These are phyloP conservation scores for Amblyjoppa fuscipennis DNA, from an alignment of 2,888 invertebrate species.

Conservation along the genomic window DNA sequence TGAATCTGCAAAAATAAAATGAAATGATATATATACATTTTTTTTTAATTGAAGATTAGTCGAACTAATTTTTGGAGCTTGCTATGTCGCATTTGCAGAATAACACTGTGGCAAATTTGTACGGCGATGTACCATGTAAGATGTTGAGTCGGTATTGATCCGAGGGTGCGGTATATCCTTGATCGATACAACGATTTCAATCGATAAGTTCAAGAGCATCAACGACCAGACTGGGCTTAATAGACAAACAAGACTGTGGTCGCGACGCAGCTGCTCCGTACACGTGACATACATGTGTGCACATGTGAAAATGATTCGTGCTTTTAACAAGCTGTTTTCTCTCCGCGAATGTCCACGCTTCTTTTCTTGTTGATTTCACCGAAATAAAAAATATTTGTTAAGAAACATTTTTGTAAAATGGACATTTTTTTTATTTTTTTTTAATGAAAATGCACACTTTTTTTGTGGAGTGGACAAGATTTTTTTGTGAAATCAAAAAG, in stretches of 20 bases:
- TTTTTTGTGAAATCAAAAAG: background rate
- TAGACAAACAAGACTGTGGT: conserved; percentile 52
- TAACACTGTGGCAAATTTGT: background rate
- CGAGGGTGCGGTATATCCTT: conserved; percentile 21
- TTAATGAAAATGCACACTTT: too few species aligned
- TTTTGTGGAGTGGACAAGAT: too few species aligned
- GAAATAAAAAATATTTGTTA: too few species aligned
- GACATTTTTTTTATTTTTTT: too few species aligned
- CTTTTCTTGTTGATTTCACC: too few species aligned
- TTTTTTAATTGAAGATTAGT: background rate
- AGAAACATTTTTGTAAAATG: too few species aligned
- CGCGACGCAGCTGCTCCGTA: conserved; percentile 32
- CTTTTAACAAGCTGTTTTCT: background rate
- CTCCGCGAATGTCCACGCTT: too few species aligned
- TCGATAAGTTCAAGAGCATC: conserved; percentile 67
- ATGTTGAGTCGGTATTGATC: background rate
- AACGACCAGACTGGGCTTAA: conserved; percentile 43
- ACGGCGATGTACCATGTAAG: background rate
- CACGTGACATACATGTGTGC: conserved; percentile 48
- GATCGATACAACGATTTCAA: conserved; percentile 43
- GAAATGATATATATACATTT: background rate
- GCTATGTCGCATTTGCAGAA: background rate
- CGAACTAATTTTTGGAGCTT: background rate
- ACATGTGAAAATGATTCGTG: background rate
- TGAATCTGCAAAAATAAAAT: conserved; percentile 86